Conservation (phyloP, 2,797 vertebrate species). For the Lacerta bilineata region DNA sequence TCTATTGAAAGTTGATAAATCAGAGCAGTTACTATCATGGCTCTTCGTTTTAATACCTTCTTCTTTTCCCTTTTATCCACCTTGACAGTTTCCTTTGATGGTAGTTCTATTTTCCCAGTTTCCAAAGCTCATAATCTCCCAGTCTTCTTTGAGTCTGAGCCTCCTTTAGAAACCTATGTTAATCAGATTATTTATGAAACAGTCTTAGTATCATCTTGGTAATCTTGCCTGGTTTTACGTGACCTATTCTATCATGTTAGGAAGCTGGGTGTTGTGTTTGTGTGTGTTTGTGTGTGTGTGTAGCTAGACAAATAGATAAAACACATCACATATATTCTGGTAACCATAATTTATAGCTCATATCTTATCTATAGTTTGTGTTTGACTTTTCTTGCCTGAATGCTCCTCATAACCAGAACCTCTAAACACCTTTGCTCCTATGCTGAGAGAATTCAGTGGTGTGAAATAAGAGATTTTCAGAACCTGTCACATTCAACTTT, state of each 20-base stretch:
- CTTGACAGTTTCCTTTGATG: slow-evolving; percentile 72
- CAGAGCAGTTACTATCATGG: slow-evolving; percentile 50
- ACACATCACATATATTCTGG: slow-evolving; percentile 31
- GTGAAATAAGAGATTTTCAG: slow-evolving; percentile 60
- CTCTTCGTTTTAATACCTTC: slow-evolving; percentile 47
- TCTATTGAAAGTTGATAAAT: slow-evolving; percentile 51
- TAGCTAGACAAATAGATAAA: neutral
- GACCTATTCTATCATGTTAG: slow-evolving; percentile 48
- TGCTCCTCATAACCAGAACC: slow-evolving; percentile 39
- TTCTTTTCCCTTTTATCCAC: slow-evolving; percentile 68
- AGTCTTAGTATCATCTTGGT: slow-evolving; percentile 55
- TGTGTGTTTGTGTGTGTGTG: slow-evolving; percentile 23
- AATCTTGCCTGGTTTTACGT: slow-evolving; percentile 56
- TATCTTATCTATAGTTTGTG: slow-evolving; percentile 42
- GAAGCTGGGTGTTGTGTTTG: slow-evolving; percentile 15
- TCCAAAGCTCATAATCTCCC: slow-evolving; percentile 66
- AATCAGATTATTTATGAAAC: slow-evolving; percentile 71
- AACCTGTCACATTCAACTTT: slow-evolving; percentile 51
- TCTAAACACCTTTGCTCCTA: slow-evolving; percentile 45
- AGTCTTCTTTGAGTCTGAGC: slow-evolving; percentile 63
- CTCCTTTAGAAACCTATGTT: slow-evolving; percentile 61
- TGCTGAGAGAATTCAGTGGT: slow-evolving; percentile 53
- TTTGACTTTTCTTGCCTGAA: slow-evolving; percentile 62
- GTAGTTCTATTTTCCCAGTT: slow-evolving; percentile 74
- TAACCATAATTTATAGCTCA: slow-evolving; percentile 34